Conservation (phyloP, 2,888 invertebrate species). For the Leptopterna dolabrata region DNA sequence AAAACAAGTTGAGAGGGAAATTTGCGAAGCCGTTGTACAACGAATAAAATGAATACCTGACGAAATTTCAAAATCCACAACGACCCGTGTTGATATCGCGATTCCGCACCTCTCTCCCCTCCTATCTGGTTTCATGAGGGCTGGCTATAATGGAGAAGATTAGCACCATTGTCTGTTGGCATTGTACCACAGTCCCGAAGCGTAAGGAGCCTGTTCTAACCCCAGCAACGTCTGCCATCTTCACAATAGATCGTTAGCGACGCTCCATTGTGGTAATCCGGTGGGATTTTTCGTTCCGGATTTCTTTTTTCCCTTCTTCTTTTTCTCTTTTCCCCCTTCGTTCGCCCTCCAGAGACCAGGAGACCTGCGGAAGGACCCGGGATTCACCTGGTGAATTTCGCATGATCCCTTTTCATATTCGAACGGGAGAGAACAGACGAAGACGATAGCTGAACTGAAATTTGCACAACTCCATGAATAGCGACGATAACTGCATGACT, state of each 20-base stretch:
- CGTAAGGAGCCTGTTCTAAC: constrained; percentile 10
- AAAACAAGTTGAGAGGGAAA: too few relatives aligned
- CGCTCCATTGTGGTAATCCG: constrained; percentile 22
- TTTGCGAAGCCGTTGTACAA: too few relatives aligned
- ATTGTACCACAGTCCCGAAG: constrained; percentile 26
- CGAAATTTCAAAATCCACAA: too few relatives aligned
- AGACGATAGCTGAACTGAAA: not conserved
- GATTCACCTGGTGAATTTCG: not conserved
- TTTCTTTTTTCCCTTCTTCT: not conserved
- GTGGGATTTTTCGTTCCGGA: not conserved
- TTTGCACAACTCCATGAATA: not conserved
- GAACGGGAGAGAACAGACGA: not conserved
- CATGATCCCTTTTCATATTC: not conserved
- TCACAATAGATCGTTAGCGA: constrained; percentile 42
- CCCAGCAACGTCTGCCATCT: not conserved
- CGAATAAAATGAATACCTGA: too few relatives aligned
- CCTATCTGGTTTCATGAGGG: not conserved
- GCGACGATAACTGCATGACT: not conserved
- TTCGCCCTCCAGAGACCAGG: not conserved
- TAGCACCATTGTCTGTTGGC: constrained; percentile 32
- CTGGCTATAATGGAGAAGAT: constrained; percentile 27
- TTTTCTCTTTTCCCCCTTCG: not conserved
- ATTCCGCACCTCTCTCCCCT: not conserved
- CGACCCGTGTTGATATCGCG: not conserved
- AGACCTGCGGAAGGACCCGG: not conserved